These are phyloP conservation scores for Danio choprae DNA, from an alignment of 2,797 vertebrate genomes.

Conservation along the genomic window DNA sequence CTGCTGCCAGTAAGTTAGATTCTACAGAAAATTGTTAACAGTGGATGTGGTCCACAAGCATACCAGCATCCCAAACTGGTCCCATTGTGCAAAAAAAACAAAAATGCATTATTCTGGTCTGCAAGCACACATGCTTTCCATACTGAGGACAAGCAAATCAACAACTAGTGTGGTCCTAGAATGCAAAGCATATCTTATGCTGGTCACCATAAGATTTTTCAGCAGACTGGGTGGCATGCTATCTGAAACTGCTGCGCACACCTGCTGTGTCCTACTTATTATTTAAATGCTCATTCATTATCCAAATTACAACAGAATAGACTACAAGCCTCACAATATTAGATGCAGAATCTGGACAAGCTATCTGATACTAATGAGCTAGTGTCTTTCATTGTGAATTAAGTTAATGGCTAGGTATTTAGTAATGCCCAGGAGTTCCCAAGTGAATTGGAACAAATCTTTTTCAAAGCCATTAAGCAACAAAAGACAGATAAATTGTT, in stretches of 20 bases:
- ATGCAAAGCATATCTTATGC: too few species aligned
- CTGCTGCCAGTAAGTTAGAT: too few species aligned
- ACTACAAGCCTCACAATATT: not conserved
- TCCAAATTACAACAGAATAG: constrained; percentile 33
- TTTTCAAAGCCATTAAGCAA: not conserved
- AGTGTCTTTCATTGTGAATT: not conserved
- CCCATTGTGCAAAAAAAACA: too few species aligned
- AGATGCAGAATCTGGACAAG: constrained; percentile 5
- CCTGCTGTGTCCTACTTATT: constrained; percentile 43
- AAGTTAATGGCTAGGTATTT: constrained; percentile 3
- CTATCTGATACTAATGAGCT: constrained; percentile 4
- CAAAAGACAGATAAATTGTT: not conserved
- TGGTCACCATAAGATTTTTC: too few species aligned
- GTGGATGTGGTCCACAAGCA: too few species aligned
- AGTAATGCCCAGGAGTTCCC: constrained; percentile 8
- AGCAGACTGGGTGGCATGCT: not conserved
- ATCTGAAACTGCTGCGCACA: constrained; percentile 30
- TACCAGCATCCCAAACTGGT: too few species aligned
- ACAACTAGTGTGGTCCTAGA: too few species aligned
- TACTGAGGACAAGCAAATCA: too few species aligned
- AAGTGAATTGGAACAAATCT: not conserved
- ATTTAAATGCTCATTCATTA: constrained; percentile 39
- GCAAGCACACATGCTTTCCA: too few species aligned
- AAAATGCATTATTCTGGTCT: too few species aligned
- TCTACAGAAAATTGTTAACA: too few species aligned